Conservation (phyloP, 2,888 invertebrate species). For the Beris chalybata region DNA sequence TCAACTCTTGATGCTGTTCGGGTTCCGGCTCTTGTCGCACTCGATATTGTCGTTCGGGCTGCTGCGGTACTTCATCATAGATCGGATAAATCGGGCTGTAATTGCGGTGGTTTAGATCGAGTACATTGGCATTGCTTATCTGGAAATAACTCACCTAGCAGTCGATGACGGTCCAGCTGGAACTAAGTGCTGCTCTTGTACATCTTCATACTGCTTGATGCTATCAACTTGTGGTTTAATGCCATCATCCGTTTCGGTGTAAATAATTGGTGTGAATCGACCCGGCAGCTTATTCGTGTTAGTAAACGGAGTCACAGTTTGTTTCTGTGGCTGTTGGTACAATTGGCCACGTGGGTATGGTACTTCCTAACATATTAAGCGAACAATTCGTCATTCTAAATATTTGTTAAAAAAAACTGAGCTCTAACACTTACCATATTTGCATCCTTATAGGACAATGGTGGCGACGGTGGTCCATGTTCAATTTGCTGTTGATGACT, state of each 20-base stretch:
- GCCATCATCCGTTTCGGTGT: slow-evolving; percentile 43
- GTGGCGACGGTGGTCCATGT: slow-evolving; percentile 31
- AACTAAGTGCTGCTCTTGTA: background rate
- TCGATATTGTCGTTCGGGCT: background rate
- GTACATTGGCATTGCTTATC: no score
- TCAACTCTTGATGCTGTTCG: slow-evolving; percentile 42
- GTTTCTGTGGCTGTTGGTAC: slow-evolving; percentile 44
- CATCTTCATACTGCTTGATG: slow-evolving; percentile 23
- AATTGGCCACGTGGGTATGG: background rate
- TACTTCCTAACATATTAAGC: background rate
- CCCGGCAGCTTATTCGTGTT: slow-evolving; percentile 61
- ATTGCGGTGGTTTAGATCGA: background rate
- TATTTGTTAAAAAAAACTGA: background rate
- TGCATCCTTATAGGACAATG: slow-evolving; percentile 34
- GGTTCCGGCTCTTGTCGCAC: background rate
- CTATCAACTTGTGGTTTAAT: slow-evolving; percentile 21
- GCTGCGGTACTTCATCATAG: slow-evolving; percentile 32
- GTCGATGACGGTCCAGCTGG: background rate
- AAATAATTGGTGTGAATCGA: slow-evolving; percentile 60
- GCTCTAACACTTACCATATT: slow-evolving; percentile 17
- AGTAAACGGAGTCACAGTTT: slow-evolving; percentile 60
- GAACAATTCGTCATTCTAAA: background rate
- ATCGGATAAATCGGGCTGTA: slow-evolving; percentile 9
- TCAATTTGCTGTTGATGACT: slow-evolving; percentile 26
- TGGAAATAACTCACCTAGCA: slow-evolving; percentile 1